A percentile compares a stretch with the other conserved stretches of the same genome.
phyloP scores from a whole-genome alignment of 2,797 vertebrate species.

The Neosilurus hyrtlii region DNA sequence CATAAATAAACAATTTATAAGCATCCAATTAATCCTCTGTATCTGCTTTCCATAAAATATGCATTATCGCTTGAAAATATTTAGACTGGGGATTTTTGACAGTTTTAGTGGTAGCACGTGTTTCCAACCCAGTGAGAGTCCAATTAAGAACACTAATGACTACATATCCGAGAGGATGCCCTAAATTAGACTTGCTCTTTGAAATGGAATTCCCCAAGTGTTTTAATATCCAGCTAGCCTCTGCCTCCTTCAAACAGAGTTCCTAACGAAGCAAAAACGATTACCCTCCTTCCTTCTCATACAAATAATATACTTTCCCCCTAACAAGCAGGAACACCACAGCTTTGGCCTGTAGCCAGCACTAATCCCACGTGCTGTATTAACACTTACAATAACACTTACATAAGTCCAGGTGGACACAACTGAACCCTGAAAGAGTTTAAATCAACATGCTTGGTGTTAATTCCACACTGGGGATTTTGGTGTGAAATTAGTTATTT shows the following conservation, averaged over 20 bases:
- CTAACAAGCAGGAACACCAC: constrained; percentile 42
- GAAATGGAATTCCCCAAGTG: constrained; percentile 66
- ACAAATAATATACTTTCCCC: constrained; percentile 41
- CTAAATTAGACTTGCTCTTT: constrained; percentile 58
- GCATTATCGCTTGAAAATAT: constrained; percentile 31
- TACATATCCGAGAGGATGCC: constrained; percentile 52
- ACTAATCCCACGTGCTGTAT: constrained; percentile 2
- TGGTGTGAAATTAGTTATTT: constrained; percentile 32
- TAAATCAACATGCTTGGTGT: not conserved
- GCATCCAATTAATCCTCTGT: constrained; percentile 6
- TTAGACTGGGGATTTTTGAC: constrained; percentile 16
- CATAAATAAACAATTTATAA: constrained; percentile 27
- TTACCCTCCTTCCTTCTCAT: constrained; percentile 62
- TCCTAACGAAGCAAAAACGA: constrained; percentile 69
- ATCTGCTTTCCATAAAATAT: constrained; percentile 38
- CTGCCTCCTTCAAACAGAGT: constrained; percentile 63
- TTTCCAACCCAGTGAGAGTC: constrained; percentile 45
- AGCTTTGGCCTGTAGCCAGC: constrained; percentile 41
- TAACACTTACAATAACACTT: constrained; percentile 1
- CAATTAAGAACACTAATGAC: constrained; percentile 56
- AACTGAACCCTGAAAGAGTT: not conserved
- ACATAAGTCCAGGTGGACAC: constrained; percentile 11
- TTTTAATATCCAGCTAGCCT: constrained; percentile 54
- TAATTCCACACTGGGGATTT: constrained; percentile 11
- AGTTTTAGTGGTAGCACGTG: constrained; percentile 29